phyloP scores from a whole-genome alignment of 2,888 invertebrate species.

The Noctua fimbriata region DNA sequence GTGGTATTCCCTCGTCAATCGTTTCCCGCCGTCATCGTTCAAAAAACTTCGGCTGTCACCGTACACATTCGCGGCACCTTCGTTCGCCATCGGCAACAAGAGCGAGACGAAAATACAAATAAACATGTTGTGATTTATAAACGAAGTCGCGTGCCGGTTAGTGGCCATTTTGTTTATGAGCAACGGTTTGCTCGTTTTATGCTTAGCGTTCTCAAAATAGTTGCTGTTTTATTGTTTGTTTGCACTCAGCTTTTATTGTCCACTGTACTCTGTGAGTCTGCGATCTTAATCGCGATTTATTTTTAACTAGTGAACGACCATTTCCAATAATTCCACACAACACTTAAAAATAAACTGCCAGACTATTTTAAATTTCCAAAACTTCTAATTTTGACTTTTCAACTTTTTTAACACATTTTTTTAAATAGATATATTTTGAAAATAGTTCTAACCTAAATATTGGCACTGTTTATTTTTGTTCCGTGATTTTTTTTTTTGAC shows the following conservation, averaged over 20 bases:
- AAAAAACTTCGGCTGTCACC: slow-evolving; percentile 79
- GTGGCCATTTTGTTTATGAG: slow-evolving; percentile 88
- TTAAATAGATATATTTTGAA: not conserved
- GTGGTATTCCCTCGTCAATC: slow-evolving; percentile 91
- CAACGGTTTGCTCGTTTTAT: slow-evolving; percentile 81
- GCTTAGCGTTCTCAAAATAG: slow-evolving; percentile 82
- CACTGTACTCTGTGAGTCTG: slow-evolving; percentile 70
- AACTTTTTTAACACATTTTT: slow-evolving; percentile 18
- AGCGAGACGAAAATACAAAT: slow-evolving; percentile 88
- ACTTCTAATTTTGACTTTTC: slow-evolving; percentile 21
- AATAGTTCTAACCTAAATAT: slow-evolving; percentile 10
- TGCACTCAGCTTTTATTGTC: slow-evolving; percentile 81
- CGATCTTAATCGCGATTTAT: slow-evolving; percentile 62
- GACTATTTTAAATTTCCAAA: not conserved
- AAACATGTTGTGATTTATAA: slow-evolving; percentile 88
- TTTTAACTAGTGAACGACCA: slow-evolving; percentile 45
- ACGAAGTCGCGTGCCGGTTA: slow-evolving; percentile 85
- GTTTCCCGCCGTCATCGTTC: slow-evolving; percentile 81
- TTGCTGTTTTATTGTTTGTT: slow-evolving; percentile 82
- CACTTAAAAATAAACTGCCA: slow-evolving; percentile 40
- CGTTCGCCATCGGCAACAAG: slow-evolving; percentile 84
- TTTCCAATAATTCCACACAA: slow-evolving; percentile 42
- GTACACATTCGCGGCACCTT: slow-evolving; percentile 81
- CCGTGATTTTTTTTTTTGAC: slow-evolving; percentile 62
- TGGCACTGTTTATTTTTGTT: slow-evolving; percentile 55